phyloP scores from a whole-genome alignment of 2,888 invertebrate species.

The Pyralis farinalis region DNA sequence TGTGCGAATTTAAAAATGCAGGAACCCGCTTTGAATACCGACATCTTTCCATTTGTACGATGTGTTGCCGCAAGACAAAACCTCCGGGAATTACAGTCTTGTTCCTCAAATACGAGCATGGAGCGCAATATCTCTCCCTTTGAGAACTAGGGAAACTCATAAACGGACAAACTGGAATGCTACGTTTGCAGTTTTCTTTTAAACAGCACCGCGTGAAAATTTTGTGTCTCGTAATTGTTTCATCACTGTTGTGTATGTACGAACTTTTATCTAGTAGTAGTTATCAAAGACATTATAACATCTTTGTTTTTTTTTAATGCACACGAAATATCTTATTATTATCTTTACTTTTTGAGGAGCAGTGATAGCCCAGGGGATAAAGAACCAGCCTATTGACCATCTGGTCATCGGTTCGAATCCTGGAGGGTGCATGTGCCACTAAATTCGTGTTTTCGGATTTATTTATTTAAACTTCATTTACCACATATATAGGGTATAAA shows the following conservation, averaged over 20 bases:
- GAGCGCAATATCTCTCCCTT: slow-evolving; percentile 68
- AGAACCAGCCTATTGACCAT: no score
- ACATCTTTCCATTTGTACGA: slow-evolving; percentile 68
- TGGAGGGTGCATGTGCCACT: no score
- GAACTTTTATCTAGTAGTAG: neutral
- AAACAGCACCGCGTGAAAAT: slow-evolving; percentile 33
- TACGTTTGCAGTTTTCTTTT: slow-evolving; percentile 46
- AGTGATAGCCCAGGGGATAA: no score
- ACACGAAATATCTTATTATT: no score
- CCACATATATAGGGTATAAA: no score
- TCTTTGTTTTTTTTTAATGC: no score
- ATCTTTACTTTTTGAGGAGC: no score
- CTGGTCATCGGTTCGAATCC: no score
- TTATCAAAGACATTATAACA: no score
- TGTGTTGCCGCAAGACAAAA: slow-evolving; percentile 70
- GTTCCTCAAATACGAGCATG: slow-evolving; percentile 66
- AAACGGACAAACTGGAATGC: slow-evolving; percentile 61
- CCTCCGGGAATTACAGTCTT: slow-evolving; percentile 72
- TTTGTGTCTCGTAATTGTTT: slow-evolving; percentile 28
- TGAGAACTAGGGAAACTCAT: slow-evolving; percentile 67
- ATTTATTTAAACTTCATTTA: no score
- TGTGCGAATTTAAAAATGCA: slow-evolving; percentile 65
- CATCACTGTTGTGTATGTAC: neutral
- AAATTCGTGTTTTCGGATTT: no score
- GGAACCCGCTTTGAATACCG: slow-evolving; percentile 56